Evolutionary conservation across 2,113 vertebrate genomes (phyloP), one percentile per base, ranked within the genome.

Genomic region (Ageneiosus marmoratus): DNA sequence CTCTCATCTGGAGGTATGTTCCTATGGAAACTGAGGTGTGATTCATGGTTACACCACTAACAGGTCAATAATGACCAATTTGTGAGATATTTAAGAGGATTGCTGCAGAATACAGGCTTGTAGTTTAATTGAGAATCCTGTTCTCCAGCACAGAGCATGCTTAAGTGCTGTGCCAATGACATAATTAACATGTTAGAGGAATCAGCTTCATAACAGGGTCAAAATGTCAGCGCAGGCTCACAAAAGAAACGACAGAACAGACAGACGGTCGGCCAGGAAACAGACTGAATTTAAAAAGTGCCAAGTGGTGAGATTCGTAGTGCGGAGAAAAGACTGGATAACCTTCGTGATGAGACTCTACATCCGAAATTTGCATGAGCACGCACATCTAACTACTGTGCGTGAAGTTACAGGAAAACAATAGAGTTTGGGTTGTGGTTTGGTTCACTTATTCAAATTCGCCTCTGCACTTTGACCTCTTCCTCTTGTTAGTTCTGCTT

Each of bases 101-200:
- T 55, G 84, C 79, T 60, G 48, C 55, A 77, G 72, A 79, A 79
- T 37, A 44, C 55, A 84, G 41, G 29, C n/a, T 63, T 24, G 62
- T 24, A n/a, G n/a, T 18, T 55, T 8, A 67, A 70, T 41, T 27
- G 51, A 76, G 62, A 48, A 37, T 32, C 53, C 76, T 41, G 51
- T 53, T 78, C 75, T 62, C 27, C 11, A 27, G 76, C 63, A 34
- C 50, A n/a, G 73, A 24, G 72, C 62, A 34, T 11, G 37, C 74
- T 82, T 67, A 32, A 44, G 62, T 46, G 55, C 73, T 56, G 58
- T 75, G 67, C 62, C 53, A 77, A 85, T 76, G 65, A 86, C 73
- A 74, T 86, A 84, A 89, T 91, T 87, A 87, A 82, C 83, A 90
- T 85, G 83, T 74, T 85, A 80, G 77, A 67, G 77, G 83, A 90